Evolutionary conservation across 92 coral and sea anemone genomes (phyloP), one percentile per base, ranked within the genome.

Genomic region (Galaxea fascicularis): DNA sequence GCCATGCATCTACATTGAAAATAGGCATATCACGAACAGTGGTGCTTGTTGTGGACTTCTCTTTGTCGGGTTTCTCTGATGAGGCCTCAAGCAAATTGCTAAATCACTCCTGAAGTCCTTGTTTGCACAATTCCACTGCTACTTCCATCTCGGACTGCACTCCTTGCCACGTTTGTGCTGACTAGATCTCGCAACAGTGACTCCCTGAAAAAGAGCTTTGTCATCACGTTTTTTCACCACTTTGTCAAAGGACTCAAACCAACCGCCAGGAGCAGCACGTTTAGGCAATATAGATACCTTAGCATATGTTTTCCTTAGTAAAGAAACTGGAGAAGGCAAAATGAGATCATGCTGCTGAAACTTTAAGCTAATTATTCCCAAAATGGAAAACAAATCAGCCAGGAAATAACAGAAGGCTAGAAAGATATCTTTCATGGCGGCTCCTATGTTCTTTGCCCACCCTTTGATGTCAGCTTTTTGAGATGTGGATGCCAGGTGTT

Each of bases 331-430:
- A 1, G 76, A 57, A 31, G 90, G 85, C 63, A 86, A 81, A 79
- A 86, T 86, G 65, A 79, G 90, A 52, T 86, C 90, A 71, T 72
- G 78, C 73, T 75, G 71, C 57, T 79, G 90, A 63, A 86, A 51
- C 27, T 86, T 72, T 49, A 85, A 63, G 65, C 83, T 85, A 63
- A 85, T 14, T 71, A 76, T 85, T 16, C 83, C 28, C 49, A 77
- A 59, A 56, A 76, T 73, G 46, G 44, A 64, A 45, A 82, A 82
- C 87, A 82, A 39, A 31, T 82, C 87, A 4, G 87, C 72, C 8
- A 83, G 73, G 45, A 83, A 83, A 62, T 73, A 80, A 35, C 89
- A 77, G 67, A 85, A 85, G 15, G 25, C 49, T 4, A 77, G 49
- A 27, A 83, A 73, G 59, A 18, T 80, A 1, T 58, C 63, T 83